Percentiles rank a stretch among this genome's conserved stretches.
Conservation (phyloP, 2,888 invertebrate species). For the Hyppa rectilinea region DNA sequence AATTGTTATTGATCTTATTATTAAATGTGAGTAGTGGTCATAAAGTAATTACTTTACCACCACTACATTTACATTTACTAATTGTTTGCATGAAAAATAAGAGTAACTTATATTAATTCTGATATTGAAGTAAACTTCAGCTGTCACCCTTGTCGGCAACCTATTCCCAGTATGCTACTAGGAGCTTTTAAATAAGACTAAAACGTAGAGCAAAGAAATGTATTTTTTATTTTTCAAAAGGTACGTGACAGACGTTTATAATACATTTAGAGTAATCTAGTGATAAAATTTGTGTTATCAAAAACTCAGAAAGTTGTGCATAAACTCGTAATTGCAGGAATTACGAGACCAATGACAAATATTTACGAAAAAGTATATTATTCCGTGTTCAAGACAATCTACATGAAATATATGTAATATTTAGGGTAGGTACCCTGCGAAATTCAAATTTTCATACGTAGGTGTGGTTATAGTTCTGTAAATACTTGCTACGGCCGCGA, state of each 20-base stretch:
- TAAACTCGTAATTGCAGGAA: not conserved
- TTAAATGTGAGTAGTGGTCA: slow-evolving; percentile 8
- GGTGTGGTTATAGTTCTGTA: too few species aligned
- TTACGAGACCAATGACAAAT: not conserved
- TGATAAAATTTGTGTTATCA: not conserved
- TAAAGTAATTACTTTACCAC: slow-evolving; percentile 36
- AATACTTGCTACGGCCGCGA: too few species aligned
- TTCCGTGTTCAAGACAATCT: not conserved
- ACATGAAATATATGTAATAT: too few species aligned
- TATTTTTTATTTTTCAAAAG: not conserved
- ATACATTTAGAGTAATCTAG: not conserved
- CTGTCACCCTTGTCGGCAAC: not conserved
- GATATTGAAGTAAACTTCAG: not conserved
- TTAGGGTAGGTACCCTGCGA: too few species aligned
- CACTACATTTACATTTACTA: too few species aligned
- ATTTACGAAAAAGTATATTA: not conserved
- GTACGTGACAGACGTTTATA: not conserved
- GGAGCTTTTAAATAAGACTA: not conserved
- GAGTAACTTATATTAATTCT: not conserved
- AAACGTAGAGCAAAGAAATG: not conserved
- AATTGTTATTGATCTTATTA: slow-evolving; percentile 37
- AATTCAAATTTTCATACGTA: too few species aligned
- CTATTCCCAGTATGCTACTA: not conserved
- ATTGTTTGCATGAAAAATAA: slow-evolving; percentile 63
- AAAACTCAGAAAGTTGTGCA: not conserved